Conservation (phyloP, 1,140 invertebrate genomes). For the Saccostrea echinata region DNA sequence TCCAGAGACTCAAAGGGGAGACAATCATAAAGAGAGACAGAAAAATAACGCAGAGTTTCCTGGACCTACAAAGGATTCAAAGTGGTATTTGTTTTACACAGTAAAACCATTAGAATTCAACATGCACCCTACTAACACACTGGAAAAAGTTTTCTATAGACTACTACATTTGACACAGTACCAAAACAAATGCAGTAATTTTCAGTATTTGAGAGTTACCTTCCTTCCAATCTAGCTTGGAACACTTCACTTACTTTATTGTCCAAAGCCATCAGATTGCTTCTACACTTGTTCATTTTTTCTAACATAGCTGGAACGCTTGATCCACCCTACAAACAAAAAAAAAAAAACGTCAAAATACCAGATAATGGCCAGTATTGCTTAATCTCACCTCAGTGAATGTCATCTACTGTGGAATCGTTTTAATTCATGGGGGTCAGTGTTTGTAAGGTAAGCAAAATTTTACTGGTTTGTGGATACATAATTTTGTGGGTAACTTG, state of each 20-base stretch:
- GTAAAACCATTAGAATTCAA: not conserved
- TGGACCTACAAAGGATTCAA: conserved; percentile 59
- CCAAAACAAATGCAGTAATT: not conserved
- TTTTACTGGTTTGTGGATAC: too few relatives aligned
- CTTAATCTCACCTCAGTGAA: too few relatives aligned
- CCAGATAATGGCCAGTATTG: too few relatives aligned
- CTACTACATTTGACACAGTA: too few relatives aligned
- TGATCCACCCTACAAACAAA: not conserved
- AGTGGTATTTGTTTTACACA: not conserved
- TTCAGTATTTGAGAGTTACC: not conserved
- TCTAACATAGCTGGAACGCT: conserved; percentile 53
- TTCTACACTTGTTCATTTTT: conserved; percentile 52
- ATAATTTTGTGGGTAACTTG: too few relatives aligned
- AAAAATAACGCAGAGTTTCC: conserved; percentile 61
- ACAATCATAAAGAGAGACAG: conserved; percentile 60
- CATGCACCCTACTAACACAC: not conserved
- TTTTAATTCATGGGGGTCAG: too few relatives aligned
- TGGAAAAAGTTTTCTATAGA: not conserved
- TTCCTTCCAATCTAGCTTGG: not conserved
- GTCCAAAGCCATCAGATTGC: conserved; percentile 54
- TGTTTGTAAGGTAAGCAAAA: too few relatives aligned
- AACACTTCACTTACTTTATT: conserved; percentile 53
- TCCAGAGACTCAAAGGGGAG: conserved; percentile 46
- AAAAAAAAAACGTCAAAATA: too few relatives aligned
- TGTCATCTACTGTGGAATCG: too few relatives aligned